Conservation (phyloP, 2,113 vertebrate species). For the Hiodon alosoides region DNA sequence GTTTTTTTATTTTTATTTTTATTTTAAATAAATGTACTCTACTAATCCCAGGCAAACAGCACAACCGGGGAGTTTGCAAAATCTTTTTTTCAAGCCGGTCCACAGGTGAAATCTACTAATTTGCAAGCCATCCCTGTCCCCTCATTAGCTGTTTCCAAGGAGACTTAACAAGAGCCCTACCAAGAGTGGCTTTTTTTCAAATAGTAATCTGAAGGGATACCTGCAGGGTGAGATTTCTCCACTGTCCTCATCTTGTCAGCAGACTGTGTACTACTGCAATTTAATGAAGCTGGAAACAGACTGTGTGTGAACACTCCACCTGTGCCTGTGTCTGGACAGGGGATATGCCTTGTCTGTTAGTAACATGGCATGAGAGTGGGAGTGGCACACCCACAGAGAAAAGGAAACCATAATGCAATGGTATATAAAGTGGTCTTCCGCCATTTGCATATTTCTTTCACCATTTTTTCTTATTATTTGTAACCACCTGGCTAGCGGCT, state of each 20-base stretch:
- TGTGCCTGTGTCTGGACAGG: constrained; percentile 47
- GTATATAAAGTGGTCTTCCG: constrained; percentile 22
- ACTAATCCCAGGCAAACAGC: constrained; percentile 69
- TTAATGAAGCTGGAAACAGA: constrained; percentile 95
- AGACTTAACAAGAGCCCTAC: constrained; percentile 78
- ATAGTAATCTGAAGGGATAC: constrained; percentile 92
- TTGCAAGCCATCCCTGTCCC: constrained; percentile 84
- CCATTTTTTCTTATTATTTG: too few species aligned
- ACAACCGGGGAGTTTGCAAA: constrained; percentile 69
- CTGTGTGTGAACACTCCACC: constrained; percentile 63
- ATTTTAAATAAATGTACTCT: constrained; percentile 66
- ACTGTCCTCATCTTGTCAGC: constrained; percentile 85
- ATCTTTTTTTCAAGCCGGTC: constrained; percentile 75
- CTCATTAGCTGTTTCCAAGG: constrained; percentile 91
- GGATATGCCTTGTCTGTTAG: constrained; percentile 43
- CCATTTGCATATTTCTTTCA: too few species aligned
- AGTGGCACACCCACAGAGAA: constrained; percentile 28
- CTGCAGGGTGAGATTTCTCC: constrained; percentile 85
- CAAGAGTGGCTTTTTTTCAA: constrained; percentile 82
- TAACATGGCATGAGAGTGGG: not conserved
- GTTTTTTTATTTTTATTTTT: constrained; percentile 12
- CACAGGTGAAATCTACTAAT: constrained; percentile 91
- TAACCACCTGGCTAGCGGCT: too few species aligned
- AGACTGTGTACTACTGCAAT: constrained; percentile 82
- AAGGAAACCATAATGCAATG: constrained; percentile 40